Conservation (phyloP, 2,888 invertebrate genomes). For the Dasypolia templi region DNA sequence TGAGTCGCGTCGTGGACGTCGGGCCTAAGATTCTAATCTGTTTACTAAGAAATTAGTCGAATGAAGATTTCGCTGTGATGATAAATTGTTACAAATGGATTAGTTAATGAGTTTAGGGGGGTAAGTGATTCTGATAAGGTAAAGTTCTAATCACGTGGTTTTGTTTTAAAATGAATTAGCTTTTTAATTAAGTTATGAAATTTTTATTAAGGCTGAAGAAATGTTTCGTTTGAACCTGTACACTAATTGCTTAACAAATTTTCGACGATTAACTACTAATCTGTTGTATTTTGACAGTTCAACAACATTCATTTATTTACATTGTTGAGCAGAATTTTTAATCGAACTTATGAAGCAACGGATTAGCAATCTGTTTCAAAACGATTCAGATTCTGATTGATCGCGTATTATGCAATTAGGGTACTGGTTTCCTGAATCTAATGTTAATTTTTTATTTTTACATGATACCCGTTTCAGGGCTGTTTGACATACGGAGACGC, state of each 20-base stretch:
- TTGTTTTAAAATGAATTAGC: not conserved
- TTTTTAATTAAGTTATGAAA: not conserved
- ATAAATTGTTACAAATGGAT: conserved; percentile 23
- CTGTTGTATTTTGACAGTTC: too few species aligned
- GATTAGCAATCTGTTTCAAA: too few species aligned
- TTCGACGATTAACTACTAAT: too few species aligned
- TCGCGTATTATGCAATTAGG: too few species aligned
- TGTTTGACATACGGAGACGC: not conserved
- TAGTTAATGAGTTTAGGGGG: conserved; percentile 30
- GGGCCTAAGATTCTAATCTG: conserved; percentile 39
- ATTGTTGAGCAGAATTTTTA: too few species aligned
- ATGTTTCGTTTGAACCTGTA: not conserved
- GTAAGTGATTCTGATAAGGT: not conserved
- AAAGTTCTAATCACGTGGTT: not conserved
- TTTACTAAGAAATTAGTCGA: conserved; percentile 37
- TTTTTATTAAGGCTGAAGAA: too few species aligned
- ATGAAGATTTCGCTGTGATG: conserved; percentile 17
- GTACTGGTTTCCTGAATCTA: not conserved
- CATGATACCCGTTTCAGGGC: not conserved
- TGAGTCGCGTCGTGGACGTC: not conserved
- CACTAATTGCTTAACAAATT: too few species aligned
- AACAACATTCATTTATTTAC: too few species aligned
- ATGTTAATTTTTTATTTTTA: not conserved
- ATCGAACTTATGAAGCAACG: too few species aligned
- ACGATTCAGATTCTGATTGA: too few species aligned